A percentile compares a stretch with the other conserved stretches of the same genome.
phyloP scores from a whole-genome alignment of 2,888 invertebrate genomes.

The Erebia aethiops region DNA sequence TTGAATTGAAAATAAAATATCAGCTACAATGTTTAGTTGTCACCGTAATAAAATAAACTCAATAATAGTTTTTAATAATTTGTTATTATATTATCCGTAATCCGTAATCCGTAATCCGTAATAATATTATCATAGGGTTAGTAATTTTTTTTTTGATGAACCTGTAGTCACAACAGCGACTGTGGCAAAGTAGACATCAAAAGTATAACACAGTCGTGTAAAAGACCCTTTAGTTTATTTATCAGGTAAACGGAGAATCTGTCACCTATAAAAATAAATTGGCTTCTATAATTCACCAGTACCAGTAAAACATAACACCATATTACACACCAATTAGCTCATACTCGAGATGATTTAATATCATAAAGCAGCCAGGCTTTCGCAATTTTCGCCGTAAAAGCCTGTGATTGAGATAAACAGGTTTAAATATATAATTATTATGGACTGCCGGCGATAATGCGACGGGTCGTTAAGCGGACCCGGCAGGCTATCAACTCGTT shows the following conservation, averaged over 20 bases:
- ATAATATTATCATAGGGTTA: too few species aligned
- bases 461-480: not conserved
- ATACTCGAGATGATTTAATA: constrained; percentile 3
- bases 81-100: too few species aligned
- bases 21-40: too few species aligned
- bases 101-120: too few species aligned
- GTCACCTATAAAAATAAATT: not conserved
- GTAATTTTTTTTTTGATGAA: too few species aligned
- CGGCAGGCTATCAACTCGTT: not conserved
- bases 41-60: too few species aligned
- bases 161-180: too few species aligned
- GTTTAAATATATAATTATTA: constrained; percentile 14
- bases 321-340: not conserved
- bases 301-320: not conserved
- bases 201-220: not conserved
- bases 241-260: not conserved
- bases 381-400: constrained; percentile 9
- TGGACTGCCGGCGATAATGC: constrained; percentile 4
- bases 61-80: too few species aligned
- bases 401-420: constrained; percentile 17
- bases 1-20: too few species aligned
- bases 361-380: not conserved
- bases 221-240: not conserved
- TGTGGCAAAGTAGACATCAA: too few species aligned
- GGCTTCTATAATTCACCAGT: not conserved